phyloP scores from a whole-genome alignment of 2,888 invertebrate genomes.

The Orthonychiurus folsomi region DNA sequence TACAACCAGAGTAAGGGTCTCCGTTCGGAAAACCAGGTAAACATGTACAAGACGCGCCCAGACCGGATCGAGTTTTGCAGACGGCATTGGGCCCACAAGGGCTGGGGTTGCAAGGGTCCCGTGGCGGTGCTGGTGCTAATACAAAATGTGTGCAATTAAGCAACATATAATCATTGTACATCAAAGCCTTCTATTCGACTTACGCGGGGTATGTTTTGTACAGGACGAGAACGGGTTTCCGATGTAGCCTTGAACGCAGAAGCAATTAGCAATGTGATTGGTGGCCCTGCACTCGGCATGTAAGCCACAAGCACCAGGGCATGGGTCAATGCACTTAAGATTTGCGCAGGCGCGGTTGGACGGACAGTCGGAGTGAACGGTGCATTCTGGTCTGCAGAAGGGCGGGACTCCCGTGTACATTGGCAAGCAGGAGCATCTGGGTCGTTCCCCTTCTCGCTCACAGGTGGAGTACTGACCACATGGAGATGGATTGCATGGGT shows the following conservation, averaged over 20 bases:
- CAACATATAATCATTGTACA: too few relatives aligned
- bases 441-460: conserved; percentile 54
- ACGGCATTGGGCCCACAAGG: conserved; percentile 53
- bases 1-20: conserved; percentile 60
- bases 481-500: conserved; percentile 68
- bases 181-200: too few relatives aligned
- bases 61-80: conserved; percentile 38
- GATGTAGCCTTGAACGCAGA: conserved; percentile 58
- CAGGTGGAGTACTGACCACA: conserved; percentile 72
- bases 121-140: conserved; percentile 22
- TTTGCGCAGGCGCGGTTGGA: conserved; percentile 43
- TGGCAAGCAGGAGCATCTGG: conserved; percentile 64
- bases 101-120: conserved; percentile 24
- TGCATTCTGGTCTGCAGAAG: conserved; percentile 39
- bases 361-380: conserved; percentile 27
- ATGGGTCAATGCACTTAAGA: conserved; percentile 42
- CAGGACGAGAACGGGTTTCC: conserved; percentile 61
- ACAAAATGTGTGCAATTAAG: too few relatives aligned
- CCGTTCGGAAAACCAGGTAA: conserved; percentile 54
- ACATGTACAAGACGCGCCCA: conserved; percentile 54
- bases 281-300: conserved; percentile 63
- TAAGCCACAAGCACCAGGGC: conserved; percentile 52
- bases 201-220: too few relatives aligned
- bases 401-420: conserved; percentile 43
- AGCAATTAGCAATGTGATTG: conserved; percentile 57